Conservation (phyloP, 2,113 vertebrate species). For the Paralichthys olivaceus region DNA sequence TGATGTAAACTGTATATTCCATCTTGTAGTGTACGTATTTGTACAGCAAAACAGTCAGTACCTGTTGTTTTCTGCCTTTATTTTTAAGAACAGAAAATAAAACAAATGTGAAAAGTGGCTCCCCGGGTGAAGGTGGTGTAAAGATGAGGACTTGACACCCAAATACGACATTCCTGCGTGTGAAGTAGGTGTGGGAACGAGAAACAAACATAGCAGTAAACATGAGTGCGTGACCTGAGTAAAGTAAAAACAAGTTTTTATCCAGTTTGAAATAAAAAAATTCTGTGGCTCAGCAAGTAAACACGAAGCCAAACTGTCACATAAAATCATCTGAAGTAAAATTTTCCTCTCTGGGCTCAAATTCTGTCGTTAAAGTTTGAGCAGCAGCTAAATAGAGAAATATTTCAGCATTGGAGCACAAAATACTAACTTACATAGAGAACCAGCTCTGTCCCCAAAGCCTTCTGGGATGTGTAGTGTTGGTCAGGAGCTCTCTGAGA, state of each 20-base stretch:
- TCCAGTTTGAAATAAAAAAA: not conserved
- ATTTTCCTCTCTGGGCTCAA: slow-evolving; percentile 33
- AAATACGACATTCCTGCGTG: slow-evolving; percentile 71
- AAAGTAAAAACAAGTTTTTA: slow-evolving; percentile 5
- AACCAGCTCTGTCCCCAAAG: slow-evolving; percentile 38
- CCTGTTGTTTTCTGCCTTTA: slow-evolving; percentile 25
- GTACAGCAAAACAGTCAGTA: slow-evolving; percentile 30
- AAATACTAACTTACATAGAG: not conserved
- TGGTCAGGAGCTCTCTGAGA: slow-evolving; percentile 73
- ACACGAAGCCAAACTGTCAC: not conserved
- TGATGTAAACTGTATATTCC: slow-evolving; percentile 26
- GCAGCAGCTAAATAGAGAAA: slow-evolving; percentile 11
- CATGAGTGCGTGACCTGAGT: slow-evolving; percentile 38
- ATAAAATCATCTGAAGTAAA: not conserved
- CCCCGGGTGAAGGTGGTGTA: slow-evolving; percentile 46
- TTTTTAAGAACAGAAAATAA: slow-evolving; percentile 34
- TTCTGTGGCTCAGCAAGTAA: not conserved
- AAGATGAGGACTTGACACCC: slow-evolving; percentile 68
- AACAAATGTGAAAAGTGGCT: not conserved
- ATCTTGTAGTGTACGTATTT: slow-evolving; percentile 18
- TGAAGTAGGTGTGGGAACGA: slow-evolving; percentile 58
- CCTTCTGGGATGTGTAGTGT: slow-evolving; percentile 51
- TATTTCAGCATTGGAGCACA: not conserved
- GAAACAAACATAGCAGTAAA: slow-evolving; percentile 36
- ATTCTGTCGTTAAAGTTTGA: slow-evolving; percentile 22